These are phyloP conservation scores for Molorchus minor DNA, from an alignment of 2,888 invertebrate genomes.

Conservation along the genomic window DNA sequence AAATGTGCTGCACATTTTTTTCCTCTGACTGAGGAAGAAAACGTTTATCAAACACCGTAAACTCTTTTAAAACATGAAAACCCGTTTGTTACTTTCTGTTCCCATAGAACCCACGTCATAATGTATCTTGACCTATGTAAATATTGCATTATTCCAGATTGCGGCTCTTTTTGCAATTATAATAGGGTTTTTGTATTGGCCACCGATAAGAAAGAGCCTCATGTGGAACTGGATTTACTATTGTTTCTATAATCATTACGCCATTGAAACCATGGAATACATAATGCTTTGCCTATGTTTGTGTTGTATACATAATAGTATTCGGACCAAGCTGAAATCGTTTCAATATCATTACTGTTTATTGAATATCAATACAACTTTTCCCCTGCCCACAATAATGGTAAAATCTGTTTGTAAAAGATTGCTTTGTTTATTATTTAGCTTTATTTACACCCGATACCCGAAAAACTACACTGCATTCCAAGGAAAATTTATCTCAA, in stretches of 20 bases:
- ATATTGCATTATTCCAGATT: slow-evolving; percentile 43
- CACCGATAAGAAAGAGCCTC: slow-evolving; percentile 37
- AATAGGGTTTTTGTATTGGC: slow-evolving; percentile 40
- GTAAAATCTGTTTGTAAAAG: not conserved
- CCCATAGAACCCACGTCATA: slow-evolving; percentile 39
- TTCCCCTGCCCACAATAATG: slow-evolving; percentile 4
- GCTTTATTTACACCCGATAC: too few species aligned
- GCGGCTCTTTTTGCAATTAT: slow-evolving; percentile 43
- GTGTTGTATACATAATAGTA: slow-evolving; percentile 18
- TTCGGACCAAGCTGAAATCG: slow-evolving; percentile 3
- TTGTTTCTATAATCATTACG: slow-evolving; percentile 32
- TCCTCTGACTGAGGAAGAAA: too few species aligned
- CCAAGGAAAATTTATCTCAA: too few species aligned
- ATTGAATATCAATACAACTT: slow-evolving; percentile 10
- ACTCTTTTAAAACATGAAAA: slow-evolving; percentile 25
- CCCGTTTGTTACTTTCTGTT: slow-evolving; percentile 29
- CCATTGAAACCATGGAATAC: slow-evolving; percentile 24
- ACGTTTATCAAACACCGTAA: slow-evolving; percentile 5
- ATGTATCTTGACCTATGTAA: slow-evolving; percentile 37
- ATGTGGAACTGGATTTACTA: slow-evolving; percentile 33
- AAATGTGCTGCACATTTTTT: too few species aligned
- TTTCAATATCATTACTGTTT: slow-evolving; percentile 8
- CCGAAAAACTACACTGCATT: too few species aligned
- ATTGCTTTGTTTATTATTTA: too few species aligned
- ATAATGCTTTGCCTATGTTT: slow-evolving; percentile 26